Conservation (phyloP, 64 coral and sea anemone genomes). For the Dendrophyllia cribrosa region DNA sequence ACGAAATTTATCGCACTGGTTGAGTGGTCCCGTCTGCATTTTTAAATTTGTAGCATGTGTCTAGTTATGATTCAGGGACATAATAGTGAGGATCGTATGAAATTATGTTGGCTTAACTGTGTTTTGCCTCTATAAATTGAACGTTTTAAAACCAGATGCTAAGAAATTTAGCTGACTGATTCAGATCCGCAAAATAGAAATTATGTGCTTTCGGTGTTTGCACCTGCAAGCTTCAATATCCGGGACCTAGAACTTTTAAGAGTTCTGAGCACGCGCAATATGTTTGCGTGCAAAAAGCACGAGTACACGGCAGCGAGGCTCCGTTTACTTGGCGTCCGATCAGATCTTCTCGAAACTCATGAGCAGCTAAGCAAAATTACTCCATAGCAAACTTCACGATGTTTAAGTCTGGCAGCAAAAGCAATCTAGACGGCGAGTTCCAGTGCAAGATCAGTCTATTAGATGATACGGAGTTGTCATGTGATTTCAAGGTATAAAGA, state of each 20-base stretch:
- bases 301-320: slow-evolving; percentile 29
- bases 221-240: slow-evolving; percentile 10
- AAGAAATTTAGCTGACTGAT: no score
- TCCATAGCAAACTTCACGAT: slow-evolving; percentile 39
- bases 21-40: no score
- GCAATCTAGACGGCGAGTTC: slow-evolving; percentile 92
- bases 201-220: not conserved
- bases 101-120: no score
- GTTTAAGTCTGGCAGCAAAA: slow-evolving; percentile 85
- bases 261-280: slow-evolving; percentile 29
- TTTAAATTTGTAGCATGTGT: no score
- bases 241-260: not conserved
- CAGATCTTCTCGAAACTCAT: not conserved
- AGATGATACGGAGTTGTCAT: slow-evolving; percentile 96
- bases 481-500: slow-evolving; percentile 99
- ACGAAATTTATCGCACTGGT: no score
- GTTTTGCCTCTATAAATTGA: no score
- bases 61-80: no score
- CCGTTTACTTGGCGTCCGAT: slow-evolving; percentile 31
- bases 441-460: slow-evolving; percentile 95
- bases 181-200: no score
- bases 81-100: no score
- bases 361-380: not conserved
- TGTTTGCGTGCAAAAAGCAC: not conserved
- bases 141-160: no score